These are phyloP conservation scores for Pantherophis alleghaniensis DNA, from an alignment of 2,797 vertebrate species.

Conservation along the genomic window DNA sequence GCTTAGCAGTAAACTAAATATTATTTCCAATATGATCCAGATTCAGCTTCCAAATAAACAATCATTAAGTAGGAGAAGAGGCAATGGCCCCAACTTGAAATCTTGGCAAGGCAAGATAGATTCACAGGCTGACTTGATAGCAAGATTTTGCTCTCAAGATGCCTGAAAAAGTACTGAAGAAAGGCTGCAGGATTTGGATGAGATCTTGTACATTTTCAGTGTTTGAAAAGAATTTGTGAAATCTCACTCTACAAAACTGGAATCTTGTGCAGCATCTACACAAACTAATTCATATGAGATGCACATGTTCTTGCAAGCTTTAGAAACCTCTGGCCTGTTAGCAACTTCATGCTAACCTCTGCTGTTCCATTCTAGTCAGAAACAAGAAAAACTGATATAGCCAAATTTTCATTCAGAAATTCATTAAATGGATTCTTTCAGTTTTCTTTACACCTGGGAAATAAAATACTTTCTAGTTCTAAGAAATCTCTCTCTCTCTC, in stretches of 20 bases:
- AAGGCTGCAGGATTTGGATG: not conserved
- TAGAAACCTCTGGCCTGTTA: not conserved
- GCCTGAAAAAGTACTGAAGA: not conserved
- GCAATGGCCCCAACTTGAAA: not conserved
- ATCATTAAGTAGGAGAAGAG: not conserved
- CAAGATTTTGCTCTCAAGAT: not conserved
- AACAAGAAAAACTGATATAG: not conserved
- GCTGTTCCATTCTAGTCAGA: not conserved
- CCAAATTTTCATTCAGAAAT: not conserved
- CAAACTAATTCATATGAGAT: not conserved
- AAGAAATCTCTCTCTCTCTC: not conserved
- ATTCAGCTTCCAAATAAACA: not conserved
- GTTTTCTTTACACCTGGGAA: not conserved
- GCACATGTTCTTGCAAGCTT: not conserved
- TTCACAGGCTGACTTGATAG: not conserved
- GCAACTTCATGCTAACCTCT: not conserved
- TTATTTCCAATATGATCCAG: not conserved
- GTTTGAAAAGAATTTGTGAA: not conserved
- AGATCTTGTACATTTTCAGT: not conserved
- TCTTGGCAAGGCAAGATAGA: not conserved
- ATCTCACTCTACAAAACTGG: not conserved
- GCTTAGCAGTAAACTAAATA: not conserved
- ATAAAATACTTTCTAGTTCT: not conserved
- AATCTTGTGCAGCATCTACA: not conserved
- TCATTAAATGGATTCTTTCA: not conserved